Base-by-base conservation (phyloP, 2,797 vertebrate genomes). In the Leptodactylus fallax region DNA sequence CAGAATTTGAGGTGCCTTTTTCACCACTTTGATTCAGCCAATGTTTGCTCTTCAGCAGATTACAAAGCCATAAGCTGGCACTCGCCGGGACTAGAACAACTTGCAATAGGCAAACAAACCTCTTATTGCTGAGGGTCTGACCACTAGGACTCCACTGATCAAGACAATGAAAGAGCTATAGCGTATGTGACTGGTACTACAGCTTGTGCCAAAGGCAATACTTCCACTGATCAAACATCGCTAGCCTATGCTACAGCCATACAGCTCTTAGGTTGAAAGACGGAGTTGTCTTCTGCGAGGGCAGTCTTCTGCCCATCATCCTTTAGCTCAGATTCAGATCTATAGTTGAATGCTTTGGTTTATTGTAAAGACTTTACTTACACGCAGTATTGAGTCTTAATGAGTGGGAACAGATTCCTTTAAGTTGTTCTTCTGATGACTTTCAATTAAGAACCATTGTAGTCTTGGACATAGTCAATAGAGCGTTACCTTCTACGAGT, bases 301-400 rank as follows among this genome's bases (percentile, higher is more conserved):
- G 9, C 2, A 49, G 19, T n/a, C 45, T 49, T 12, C 71, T n/a
- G 45, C 21, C 67, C 27, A 45, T 71, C 67, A 71, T 8, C 25
- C 36, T 36, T 1, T 36, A 36, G 36, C 36, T 36, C 9, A 23
- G 10, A 47, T 71, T 17, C 25, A 49, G 21, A 51, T 7, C 74
- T 7, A n/a, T 51, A 49, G 47, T 23, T 76, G 72, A 53, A 51
- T 16, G 49, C 74, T 23, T 12, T 23, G 12, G 6, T 23, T 53
- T 77, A 51, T 4, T 8, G 74, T 77, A 5, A 19, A 72, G 71
- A 23, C 49, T 53, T 51, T 3, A 53, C 17, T 76, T 51, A 51
- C 49, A 53, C 6, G 72, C 49, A 53, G 72, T 76, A 76, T 76
- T 77, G 74, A 77, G 45, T 74, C 69, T 45, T 47, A 72, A 45